Percentiles rank a stretch among this genome's conserved stretches.
These are phyloP conservation scores for Mugil cephalus DNA, from an alignment of 2,113 vertebrate species.

Conservation along the genomic window DNA sequence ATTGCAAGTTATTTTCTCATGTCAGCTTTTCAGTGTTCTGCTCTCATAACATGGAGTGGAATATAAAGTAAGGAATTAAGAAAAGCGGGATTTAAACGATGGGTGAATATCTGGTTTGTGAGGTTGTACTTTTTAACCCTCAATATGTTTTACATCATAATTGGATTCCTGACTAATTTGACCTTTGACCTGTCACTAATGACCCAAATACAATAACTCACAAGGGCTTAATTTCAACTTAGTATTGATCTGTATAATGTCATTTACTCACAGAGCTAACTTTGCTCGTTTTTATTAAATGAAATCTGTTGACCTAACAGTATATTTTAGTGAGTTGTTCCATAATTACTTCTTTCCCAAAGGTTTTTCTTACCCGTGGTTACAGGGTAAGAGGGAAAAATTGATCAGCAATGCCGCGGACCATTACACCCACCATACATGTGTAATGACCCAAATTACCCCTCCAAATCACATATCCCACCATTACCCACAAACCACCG, in stretches of 20 bases:
- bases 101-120: not conserved
- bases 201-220: conserved; percentile 23
- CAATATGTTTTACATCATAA: not conserved
- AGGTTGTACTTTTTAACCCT: not conserved
- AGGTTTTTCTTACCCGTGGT: too few relatives aligned
- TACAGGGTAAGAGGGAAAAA: conserved; percentile 8
- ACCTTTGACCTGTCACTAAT: conserved; percentile 22
- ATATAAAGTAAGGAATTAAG: not conserved
- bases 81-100: not conserved
- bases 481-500: conserved; percentile 15
- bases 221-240: not conserved
- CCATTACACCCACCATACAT: conserved; percentile 62
- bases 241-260: conserved; percentile 29
- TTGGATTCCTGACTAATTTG: conserved; percentile 1
- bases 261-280: not conserved
- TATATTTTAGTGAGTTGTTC: too few relatives aligned
- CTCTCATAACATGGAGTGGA: not conserved
- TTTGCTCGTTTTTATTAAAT: too few relatives aligned
- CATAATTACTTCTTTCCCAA: too few relatives aligned
- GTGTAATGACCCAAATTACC: conserved; percentile 73
- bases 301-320: too few relatives aligned
- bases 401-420: conserved; percentile 50
- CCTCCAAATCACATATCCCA: conserved; percentile 23
- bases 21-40: conserved; percentile 4
- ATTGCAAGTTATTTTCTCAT: conserved; percentile 1